Conservation (phyloP, 1,140 invertebrate species). For the Carposina sasakii region DNA sequence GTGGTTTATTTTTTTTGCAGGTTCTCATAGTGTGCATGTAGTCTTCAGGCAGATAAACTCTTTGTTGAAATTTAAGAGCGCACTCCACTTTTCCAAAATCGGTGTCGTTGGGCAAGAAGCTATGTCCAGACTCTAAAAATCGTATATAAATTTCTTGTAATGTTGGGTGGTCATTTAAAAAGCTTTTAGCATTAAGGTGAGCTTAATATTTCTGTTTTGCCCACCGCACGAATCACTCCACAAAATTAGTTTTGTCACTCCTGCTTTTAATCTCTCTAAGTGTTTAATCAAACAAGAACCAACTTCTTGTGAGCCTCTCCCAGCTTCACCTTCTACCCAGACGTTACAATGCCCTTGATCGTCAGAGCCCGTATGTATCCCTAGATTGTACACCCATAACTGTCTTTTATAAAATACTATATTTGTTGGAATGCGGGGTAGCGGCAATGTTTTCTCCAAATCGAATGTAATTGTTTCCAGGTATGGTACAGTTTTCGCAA, state of each 20-base stretch:
- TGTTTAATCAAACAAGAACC: slow-evolving; percentile 41
- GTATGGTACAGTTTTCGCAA: slow-evolving; percentile 17
- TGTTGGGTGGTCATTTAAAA: slow-evolving; percentile 25
- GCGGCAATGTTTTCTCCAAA: slow-evolving; percentile 44
- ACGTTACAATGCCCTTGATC: slow-evolving; percentile 32
- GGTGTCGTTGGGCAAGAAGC: slow-evolving; percentile 48
- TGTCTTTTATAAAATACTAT: slow-evolving; percentile 40
- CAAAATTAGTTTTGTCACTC: slow-evolving; percentile 36
- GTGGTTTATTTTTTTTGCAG: slow-evolving; percentile 29
- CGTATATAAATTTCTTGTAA: slow-evolving; percentile 32
- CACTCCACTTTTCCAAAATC: slow-evolving; percentile 41
- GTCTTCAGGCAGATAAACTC: slow-evolving; percentile 31
- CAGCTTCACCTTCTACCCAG: slow-evolving; percentile 42
- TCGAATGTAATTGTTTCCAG: slow-evolving; percentile 32
- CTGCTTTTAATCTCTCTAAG: slow-evolving; percentile 23
- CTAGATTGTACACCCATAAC: slow-evolving; percentile 34
- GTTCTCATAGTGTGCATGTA: slow-evolving; percentile 38
- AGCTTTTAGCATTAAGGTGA: slow-evolving; percentile 37
- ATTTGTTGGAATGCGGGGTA: slow-evolving; percentile 35
- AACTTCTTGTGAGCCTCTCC: slow-evolving; percentile 41
- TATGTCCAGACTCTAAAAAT: slow-evolving; percentile 44
- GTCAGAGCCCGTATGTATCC: slow-evolving; percentile 29
- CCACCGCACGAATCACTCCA: slow-evolving; percentile 52
- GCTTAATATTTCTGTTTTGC: slow-evolving; percentile 52
- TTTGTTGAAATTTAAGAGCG: slow-evolving; percentile 32